Evolutionary conservation across 2,888 invertebrate species (phyloP).

Genomic region (Drosophila parthenogenetica): DNA sequence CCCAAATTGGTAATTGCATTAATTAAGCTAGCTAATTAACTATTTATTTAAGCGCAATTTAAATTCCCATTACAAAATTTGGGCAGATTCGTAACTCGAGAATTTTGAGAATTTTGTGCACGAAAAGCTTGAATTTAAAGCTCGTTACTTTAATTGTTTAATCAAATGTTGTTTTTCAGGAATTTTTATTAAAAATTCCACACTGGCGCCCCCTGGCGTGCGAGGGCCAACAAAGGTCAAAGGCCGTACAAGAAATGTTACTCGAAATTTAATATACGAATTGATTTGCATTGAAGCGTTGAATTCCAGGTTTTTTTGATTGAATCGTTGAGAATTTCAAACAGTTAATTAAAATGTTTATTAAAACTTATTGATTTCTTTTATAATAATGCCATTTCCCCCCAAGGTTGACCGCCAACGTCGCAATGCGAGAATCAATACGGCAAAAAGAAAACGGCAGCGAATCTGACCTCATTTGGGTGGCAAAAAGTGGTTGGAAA

Average conservation of each 20-base stretch:
- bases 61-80: not conserved
- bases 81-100: not conserved
- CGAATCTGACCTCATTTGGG: slow-evolving; percentile 2
- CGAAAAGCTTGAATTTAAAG: not conserved
- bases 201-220: not conserved
- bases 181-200: not conserved
- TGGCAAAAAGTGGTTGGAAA: not conserved
- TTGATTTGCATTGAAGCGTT: not conserved
- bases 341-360: slow-evolving; percentile 12
- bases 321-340: slow-evolving; percentile 5
- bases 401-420: slow-evolving; percentile 27
- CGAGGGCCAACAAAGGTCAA: slow-evolving; percentile 3
- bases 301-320: slow-evolving; percentile 17
- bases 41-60: slow-evolving; percentile 21
- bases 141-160: not conserved
- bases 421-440: slow-evolving; percentile 34
- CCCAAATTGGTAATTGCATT: slow-evolving; percentile 17
- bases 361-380: slow-evolving; percentile 16
- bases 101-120: not conserved
- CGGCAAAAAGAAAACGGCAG: slow-evolving; percentile 7
- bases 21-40: slow-evolving; percentile 24
- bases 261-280: slow-evolving; percentile 14
- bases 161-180: not conserved
- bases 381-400: not conserved
- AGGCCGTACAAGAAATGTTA: not conserved